Evolutionary conservation across 2,113 vertebrate species (phyloP), one percentile per base, ranked within the genome.

Genomic region (Engraulis encrasicolus): DNA sequence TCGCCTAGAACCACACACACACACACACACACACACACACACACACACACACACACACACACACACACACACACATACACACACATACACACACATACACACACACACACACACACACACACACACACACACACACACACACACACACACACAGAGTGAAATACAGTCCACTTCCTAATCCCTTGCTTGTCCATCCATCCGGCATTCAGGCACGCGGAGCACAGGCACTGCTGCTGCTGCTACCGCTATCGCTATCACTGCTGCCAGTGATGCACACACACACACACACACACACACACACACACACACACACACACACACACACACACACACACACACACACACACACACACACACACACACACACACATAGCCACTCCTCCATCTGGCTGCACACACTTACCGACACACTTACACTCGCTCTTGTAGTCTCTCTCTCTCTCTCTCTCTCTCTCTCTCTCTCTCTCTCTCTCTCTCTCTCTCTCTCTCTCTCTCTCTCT

Each of bases 381-480:
- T 31, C 66, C 66, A 36, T 74, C 66, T 2, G 66, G 15, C 66
- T 36, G 66, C 66, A 74, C 66, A 14, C 66, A 31, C 66, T 74
- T 31, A 6, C 61, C 6, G n/a, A 54, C 36, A 34, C n/a, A 80
- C 54, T 37, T 45, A 84, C 78, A 80, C n/a, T 34, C 58, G 17
- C 37, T 27, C n/a, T 18, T 18, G 6, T 50, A 49, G 27, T 15
- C 49, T n/a, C 18, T 58, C 1, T 14, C 80, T 50, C 49, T 40
- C 66, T 78, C 36, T 78, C 31, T 36, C 31, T 78, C 5, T 48
- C 20, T 34, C 6, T 79, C 77, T 85, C 31, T 85, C 52, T 80
- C 77, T 71, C 58, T 27, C 40, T 85, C 81, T 36, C 52, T 86
- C 36, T 20, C 31, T 66, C 54, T 38, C 81, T 17, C 48, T 23